Conservation (phyloP, 2,888 invertebrate species). For the Empis livida region DNA sequence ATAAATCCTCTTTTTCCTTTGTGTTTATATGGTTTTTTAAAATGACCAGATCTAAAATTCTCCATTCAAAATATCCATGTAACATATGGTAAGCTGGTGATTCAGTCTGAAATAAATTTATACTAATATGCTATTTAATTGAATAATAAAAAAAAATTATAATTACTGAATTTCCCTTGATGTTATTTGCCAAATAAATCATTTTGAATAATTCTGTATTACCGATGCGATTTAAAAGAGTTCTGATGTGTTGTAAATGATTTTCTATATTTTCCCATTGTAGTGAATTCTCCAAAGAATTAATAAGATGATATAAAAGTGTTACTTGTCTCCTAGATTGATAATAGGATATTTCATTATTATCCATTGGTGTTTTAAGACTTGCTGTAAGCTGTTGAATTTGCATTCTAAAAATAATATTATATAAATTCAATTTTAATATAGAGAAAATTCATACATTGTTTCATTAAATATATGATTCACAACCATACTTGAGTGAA, state of each 20-base stretch:
- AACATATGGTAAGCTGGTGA: conserved; percentile 31
- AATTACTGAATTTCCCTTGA: conserved; percentile 26
- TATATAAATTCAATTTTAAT: background rate
- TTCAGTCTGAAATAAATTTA: conserved; percentile 12
- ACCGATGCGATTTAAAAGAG: conserved; percentile 21
- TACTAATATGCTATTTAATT: background rate
- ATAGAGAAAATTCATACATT: conserved; percentile 18
- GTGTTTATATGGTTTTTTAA: conserved; percentile 15
- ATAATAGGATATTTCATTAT: conserved; percentile 14
- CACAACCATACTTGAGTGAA: conserved; percentile 16
- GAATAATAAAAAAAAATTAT: background rate
- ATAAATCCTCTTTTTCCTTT: background rate
- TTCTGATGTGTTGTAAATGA: conserved; percentile 17
- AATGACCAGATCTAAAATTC: conserved; percentile 26
- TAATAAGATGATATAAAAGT: conserved; percentile 21
- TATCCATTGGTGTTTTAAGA: conserved; percentile 12
- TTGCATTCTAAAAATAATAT: conserved; percentile 20
- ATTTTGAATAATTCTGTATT: conserved; percentile 20
- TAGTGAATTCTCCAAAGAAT: conserved; percentile 12
- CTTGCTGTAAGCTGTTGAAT: conserved; percentile 24
- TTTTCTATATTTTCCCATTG: conserved; percentile 13
- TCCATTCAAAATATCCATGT: conserved; percentile 34
- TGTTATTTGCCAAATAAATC: conserved; percentile 25
- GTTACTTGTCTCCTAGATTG: conserved; percentile 23
- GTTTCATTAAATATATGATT: conserved; percentile 22